phyloP scores from a whole-genome alignment of 2,113 vertebrate genomes.

The Loxodonta africana region DNA sequence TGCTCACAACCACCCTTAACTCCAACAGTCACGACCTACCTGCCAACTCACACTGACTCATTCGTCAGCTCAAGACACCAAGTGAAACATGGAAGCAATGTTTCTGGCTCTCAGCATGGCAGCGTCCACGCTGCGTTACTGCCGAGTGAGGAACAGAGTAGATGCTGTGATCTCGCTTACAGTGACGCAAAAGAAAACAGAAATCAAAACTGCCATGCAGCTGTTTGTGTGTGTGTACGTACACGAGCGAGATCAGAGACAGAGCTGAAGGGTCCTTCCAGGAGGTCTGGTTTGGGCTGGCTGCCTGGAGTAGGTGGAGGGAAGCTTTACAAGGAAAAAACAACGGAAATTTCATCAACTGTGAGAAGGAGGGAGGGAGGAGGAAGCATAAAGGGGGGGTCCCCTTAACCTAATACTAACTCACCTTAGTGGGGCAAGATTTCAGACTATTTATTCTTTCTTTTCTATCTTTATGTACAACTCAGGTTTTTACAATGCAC shows the following conservation, averaged over 20 bases:
- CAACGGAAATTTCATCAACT: background rate
- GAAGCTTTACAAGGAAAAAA: background rate
- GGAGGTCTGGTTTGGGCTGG: background rate
- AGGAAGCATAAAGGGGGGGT: too few species aligned
- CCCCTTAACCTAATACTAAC: rapidly evolving
- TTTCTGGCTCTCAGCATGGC: rapidly evolving
- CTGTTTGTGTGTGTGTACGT: rapidly evolving
- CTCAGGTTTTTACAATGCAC: too few species aligned
- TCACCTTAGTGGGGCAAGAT: background rate
- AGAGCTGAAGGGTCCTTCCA: background rate
- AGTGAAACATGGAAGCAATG: background rate
- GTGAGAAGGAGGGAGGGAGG: too few species aligned
- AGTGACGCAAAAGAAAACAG: too few species aligned
- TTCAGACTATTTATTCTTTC: rapidly evolving
- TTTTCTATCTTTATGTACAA: background rate
- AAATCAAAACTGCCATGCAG: background rate
- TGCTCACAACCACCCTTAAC: background rate
- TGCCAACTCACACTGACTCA: background rate
- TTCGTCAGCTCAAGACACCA: rapidly evolving
- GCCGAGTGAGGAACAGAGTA: too few species aligned
- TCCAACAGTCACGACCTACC: background rate
- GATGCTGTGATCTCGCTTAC: background rate
- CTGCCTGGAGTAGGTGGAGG: background rate
- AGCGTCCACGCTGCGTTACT: too few species aligned
- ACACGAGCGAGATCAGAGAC: background rate